phyloP scores from a whole-genome alignment of 2,888 invertebrate genomes.

The Portevinia maculata region DNA sequence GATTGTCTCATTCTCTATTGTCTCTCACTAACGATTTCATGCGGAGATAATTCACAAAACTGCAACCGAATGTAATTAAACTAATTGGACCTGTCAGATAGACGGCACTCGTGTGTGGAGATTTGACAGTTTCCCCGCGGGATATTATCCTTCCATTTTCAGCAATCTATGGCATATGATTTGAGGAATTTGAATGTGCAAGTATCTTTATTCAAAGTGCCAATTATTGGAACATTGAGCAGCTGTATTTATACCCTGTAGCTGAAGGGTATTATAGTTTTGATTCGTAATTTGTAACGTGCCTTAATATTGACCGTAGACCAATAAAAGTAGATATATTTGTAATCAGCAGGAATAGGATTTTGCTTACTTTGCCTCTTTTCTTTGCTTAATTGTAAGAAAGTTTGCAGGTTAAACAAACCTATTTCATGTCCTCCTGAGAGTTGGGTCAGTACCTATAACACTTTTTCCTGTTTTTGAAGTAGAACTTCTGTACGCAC shows the following conservation, averaged over 20 bases:
- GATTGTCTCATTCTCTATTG: conserved; percentile 34
- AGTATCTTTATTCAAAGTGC: conserved; percentile 22
- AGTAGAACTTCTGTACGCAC: no score
- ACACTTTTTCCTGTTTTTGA: no score
- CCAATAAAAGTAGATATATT: no score
- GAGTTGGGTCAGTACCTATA: no score
- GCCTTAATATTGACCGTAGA: no score
- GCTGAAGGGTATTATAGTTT: no score
- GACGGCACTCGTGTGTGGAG: conserved; percentile 35
- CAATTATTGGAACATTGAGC: conserved; percentile 41
- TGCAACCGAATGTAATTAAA: conserved; percentile 67
- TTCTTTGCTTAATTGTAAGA: neutral
- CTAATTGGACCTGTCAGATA: conserved; percentile 69
- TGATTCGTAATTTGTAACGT: no score
- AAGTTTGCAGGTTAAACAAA: no score
- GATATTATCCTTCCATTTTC: conserved; percentile 39
- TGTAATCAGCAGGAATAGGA: neutral
- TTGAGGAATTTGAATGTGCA: no score
- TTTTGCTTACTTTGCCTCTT: no score
- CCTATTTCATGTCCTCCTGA: no score
- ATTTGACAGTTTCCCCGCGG: conserved; percentile 55
- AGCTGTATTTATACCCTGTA: conserved; percentile 1
- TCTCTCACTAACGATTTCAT: conserved; percentile 59
- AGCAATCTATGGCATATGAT: conserved; percentile 48
- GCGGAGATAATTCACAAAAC: conserved; percentile 57